Evolutionary conservation across 53 echinoderm and acorn worm species (phyloP), one percentile per base, ranked within the genome.

Genomic region (Antedon mediterranea): DNA sequence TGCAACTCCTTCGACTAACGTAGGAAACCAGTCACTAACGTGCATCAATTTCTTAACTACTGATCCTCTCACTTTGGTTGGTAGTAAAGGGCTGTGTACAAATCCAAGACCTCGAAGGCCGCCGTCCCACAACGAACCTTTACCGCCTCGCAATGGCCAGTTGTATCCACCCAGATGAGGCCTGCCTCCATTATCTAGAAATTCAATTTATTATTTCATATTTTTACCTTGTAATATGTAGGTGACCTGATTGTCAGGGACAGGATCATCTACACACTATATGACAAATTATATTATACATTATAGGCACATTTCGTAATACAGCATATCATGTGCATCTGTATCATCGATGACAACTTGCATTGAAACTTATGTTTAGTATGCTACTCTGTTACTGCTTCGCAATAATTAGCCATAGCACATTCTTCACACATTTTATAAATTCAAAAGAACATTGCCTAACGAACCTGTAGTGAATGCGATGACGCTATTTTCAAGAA

Each of bases 21-120:
- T 93, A 8, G 93, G 93, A 44, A 93, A 84, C 93, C 93, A 93
- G 70, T 93, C 93, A 71, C 88, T 90, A 32, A 90, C 84, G 71
- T 93, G 93, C 33, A 93, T 86, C 30, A 93, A 71, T 32, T 86
- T 79, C 0, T 74, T 23, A 78, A 82, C 86, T 32, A 78, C 76
- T 4, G 87, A 79, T 0, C 90, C 90, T 30, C 82, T 72, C 0
- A 88, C 32, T 0, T 74, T 27, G 28, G 75, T 30, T 3, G 86
- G 88, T 27, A 93, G 33, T 0, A 90, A 71, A 43, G 86, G 86
- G 71, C 90, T 88, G 31, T 86, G 75, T 3, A 93, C 81, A 44
- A 93, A 93, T 31, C 90, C 90, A 23, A 93, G 86, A 27, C 75
- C 93, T 29, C 85, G 80, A 3, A 90, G 72, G 5, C 93, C 93